These are phyloP conservation scores for Nothobranchius kuhntae DNA, from an alignment of 2,113 vertebrate genomes.

Conservation along the genomic window DNA sequence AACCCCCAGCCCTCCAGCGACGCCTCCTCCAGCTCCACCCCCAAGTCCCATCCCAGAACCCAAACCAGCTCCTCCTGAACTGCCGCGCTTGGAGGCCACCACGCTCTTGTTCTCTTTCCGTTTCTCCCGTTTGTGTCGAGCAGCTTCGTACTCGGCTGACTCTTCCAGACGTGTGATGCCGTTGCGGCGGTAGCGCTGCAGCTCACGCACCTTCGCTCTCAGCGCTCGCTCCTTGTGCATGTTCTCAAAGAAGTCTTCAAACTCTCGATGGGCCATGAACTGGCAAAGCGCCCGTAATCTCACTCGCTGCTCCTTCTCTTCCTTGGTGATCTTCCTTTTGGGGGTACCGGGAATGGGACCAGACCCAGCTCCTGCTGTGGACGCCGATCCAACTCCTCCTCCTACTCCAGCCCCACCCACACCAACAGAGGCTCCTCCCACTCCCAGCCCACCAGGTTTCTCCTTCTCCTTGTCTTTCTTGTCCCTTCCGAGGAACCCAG, in stretches of 20 bases:
- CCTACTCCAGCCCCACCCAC: constrained; percentile 22
- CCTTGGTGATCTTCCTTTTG: constrained; percentile 91
- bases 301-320: constrained; percentile 91
- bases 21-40: constrained; percentile 53
- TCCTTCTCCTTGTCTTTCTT: constrained; percentile 90
- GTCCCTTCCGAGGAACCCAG: constrained; percentile 89
- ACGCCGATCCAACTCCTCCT: constrained; percentile 6
- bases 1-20: constrained; percentile 60
- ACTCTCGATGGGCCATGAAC: constrained; percentile 95
- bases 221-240: constrained; percentile 94
- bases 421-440: constrained; percentile 1
- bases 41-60: constrained; percentile 67
- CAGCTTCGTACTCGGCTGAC: constrained; percentile 92
- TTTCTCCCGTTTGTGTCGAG: constrained; percentile 94
- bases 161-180: constrained; percentile 95
- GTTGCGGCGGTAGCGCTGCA: constrained; percentile 94
- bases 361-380: constrained; percentile 17
- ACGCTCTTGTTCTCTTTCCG: constrained; percentile 91
- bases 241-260: constrained; percentile 95
- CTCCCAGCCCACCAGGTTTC: constrained; percentile 51
- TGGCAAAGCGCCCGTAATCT: constrained; percentile 91
- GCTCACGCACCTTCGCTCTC: constrained; percentile 91
- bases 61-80: constrained; percentile 57
- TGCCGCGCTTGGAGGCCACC: constrained; percentile 80
- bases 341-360: constrained; percentile 57